phyloP scores from a whole-genome alignment of 2,113 vertebrate genomes.

The Callaeas wilsoni region DNA sequence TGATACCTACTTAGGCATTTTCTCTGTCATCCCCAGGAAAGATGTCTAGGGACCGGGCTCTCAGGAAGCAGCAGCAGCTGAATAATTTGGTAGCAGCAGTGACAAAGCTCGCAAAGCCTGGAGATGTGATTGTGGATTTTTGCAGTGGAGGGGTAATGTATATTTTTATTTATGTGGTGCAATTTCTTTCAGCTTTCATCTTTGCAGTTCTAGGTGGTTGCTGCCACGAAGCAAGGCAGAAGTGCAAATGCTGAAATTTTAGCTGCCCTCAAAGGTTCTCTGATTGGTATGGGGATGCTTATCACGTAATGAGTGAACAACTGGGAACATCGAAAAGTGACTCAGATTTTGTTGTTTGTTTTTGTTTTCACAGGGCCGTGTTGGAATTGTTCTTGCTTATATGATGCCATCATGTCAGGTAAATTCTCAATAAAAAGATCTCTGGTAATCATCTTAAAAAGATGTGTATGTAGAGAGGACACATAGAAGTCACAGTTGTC shows the following conservation, averaged over 20 bases:
- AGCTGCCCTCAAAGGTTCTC: not conserved
- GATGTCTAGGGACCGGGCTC: conserved; percentile 86
- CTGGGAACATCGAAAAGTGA: not conserved
- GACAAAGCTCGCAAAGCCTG: conserved; percentile 79
- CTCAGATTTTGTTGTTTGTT: not conserved
- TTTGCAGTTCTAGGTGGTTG: not conserved
- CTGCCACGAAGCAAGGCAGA: not conserved
- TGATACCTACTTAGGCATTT: not conserved
- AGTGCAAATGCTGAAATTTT: not conserved
- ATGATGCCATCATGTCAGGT: conserved; percentile 88
- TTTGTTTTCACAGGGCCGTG: conserved; percentile 83
- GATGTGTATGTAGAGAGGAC: not conserved
- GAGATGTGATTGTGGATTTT: conserved; percentile 90
- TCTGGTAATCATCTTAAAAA: not conserved
- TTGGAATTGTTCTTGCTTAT: conserved; percentile 92
- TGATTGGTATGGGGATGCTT: not conserved
- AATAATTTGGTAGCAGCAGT: conserved; percentile 91
- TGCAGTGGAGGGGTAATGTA: conserved; percentile 92
- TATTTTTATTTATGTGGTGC: not conserved
- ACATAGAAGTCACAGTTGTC: not conserved
- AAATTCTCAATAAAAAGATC: not conserved
- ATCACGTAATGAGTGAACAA: not conserved
- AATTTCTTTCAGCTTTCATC: not conserved
- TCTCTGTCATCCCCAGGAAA: conserved; percentile 78
- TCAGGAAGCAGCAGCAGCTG: conserved; percentile 92